phyloP scores from a whole-genome alignment of 2,113 vertebrate genomes.

The Petromus typicus region DNA sequence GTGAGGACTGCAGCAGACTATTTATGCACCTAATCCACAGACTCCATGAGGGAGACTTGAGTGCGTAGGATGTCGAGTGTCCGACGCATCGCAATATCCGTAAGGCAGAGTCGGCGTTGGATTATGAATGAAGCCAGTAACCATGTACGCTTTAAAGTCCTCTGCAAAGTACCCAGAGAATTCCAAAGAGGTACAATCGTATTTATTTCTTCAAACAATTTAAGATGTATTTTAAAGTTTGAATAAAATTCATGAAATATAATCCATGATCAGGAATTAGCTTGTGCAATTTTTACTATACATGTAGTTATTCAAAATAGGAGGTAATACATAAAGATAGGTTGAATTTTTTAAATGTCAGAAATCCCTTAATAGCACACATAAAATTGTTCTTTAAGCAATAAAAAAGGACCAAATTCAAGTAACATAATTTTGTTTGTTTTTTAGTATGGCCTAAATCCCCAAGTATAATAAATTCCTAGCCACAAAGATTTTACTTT shows the following conservation, averaged over 20 bases:
- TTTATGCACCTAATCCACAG: not conserved
- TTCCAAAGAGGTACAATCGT: not conserved
- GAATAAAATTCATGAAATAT: not conserved
- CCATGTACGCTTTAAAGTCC: not conserved
- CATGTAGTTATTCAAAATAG: not conserved
- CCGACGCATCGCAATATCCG: no score
- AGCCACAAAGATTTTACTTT: not conserved
- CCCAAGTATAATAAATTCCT: not conserved
- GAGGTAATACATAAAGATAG: not conserved
- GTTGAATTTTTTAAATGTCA: not conserved
- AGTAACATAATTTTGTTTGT: not conserved
- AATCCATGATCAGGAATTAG: not conserved
- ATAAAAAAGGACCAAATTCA: not conserved
- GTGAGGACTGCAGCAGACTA: not conserved
- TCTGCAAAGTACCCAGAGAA: not conserved
- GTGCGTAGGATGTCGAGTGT: not conserved
- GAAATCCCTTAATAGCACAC: not conserved
- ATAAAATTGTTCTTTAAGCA: not conserved
- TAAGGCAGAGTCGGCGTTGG: not conserved
- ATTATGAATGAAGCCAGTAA: not conserved
- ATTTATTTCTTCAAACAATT: not conserved
- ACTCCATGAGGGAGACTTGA: not conserved
- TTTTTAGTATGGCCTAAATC: not conserved
- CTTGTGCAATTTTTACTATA: not conserved
- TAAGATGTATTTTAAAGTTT: slow-evolving; percentile 17